Evolutionary conservation across 2,888 invertebrate genomes (phyloP), one percentile per base, ranked within the genome.

Genomic region (Apotomis turbidana): DNA sequence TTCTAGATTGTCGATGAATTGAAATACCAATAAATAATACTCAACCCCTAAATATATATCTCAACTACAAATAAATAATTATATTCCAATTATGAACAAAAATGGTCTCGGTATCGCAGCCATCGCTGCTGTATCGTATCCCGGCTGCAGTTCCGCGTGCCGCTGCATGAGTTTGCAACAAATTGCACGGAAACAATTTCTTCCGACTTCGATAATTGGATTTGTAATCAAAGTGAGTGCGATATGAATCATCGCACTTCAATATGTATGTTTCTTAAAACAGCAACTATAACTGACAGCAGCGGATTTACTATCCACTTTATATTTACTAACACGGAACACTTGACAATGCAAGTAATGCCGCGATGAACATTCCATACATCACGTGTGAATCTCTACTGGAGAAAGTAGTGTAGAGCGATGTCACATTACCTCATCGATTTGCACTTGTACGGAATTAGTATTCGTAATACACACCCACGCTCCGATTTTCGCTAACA

Each of bases 391-490:
- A 87, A 84, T 81, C 78, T 78, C 78, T 76, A 77, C 66, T 77
- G 79, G 88, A 86, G 90, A 92, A 91, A 91, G 91, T 90, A 84
- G 85, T 90, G 27, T 27, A 27, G 27, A 82, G 86, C 85, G 84
- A 84, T 81, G 79, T 81, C 71, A 75, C 76, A 76, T 90, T 90
- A 89, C 90, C 79, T 87, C 89, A 91, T 87, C 86, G 85, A 88
- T 86, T 80, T 84, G 83, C 87, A 87, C 84, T 88, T 86, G 85
- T 79, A 78, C 82, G 79, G 85, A 83, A 86, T 89, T 81, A 78
- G 80, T 83, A 85, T 85, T 85, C 85, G 87, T 88, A 89, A 89
- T 85, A 76, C 74, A 86, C 85, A 89, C 91, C 90, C 92, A 92
- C 92, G 92, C 83, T 91, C 91, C 79, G 87, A 88, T 91, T 91